A percentile compares a stretch with the other conserved stretches of the same genome.
Conservation (phyloP, 2,888 invertebrate species). For the Syritta pipiens region DNA sequence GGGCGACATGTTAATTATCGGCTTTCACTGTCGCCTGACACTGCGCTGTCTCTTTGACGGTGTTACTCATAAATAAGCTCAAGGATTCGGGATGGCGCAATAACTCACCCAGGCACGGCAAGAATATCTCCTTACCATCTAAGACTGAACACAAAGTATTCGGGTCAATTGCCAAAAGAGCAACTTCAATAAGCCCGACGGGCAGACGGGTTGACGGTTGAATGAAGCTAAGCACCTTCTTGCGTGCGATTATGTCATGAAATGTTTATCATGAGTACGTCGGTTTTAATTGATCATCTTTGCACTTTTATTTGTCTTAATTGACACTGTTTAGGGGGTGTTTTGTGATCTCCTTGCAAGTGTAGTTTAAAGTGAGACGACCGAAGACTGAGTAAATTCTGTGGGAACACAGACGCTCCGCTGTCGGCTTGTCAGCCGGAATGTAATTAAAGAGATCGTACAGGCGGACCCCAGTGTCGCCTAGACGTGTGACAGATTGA, state of each 20-base stretch:
- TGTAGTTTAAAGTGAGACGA: conserved; percentile 1
- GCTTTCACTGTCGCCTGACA: not conserved
- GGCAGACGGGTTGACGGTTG: too few relatives aligned
- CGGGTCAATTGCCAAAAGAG: not conserved
- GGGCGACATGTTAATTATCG: conserved; percentile 7
- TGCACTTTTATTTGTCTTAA: conserved; percentile 41
- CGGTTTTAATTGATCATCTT: conserved; percentile 41
- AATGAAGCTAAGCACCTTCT: not conserved
- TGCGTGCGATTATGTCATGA: conserved; percentile 33
- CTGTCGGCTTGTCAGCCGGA: too few relatives aligned
- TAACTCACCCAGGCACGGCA: not conserved
- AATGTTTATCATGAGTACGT: not conserved
- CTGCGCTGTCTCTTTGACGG: not conserved
- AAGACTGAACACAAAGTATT: not conserved
- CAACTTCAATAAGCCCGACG: not conserved
- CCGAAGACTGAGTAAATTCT: not conserved
- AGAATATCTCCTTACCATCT: conserved; percentile 1
- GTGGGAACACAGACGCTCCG: not conserved
- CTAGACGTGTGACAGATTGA: too few relatives aligned
- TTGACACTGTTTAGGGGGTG: conserved; percentile 33
- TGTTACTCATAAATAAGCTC: not conserved
- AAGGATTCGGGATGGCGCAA: not conserved
- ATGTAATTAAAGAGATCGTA: conserved; percentile 7
- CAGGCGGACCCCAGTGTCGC: too few relatives aligned
- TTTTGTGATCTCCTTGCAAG: conserved; percentile 9